Conservation (phyloP, 2,797 vertebrate species). For the Apogon talboti region DNA sequence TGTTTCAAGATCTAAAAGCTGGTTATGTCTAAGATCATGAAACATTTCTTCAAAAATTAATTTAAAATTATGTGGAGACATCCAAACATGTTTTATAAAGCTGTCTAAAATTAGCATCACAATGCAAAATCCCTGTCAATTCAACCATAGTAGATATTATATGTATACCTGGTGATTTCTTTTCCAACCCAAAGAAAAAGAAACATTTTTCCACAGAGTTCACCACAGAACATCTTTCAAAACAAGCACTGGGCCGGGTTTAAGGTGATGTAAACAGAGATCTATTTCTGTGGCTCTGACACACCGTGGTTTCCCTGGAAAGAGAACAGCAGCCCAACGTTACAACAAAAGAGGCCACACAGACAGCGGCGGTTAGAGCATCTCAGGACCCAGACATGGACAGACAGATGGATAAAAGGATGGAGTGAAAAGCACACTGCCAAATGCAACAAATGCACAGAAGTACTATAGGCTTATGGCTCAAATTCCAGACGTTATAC, state of each 20-base stretch:
- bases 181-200: conserved; percentile 71
- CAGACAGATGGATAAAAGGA: conserved; percentile 49
- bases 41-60: conserved; percentile 15
- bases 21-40: conserved; percentile 19
- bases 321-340: conserved; percentile 75
- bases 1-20: conserved; percentile 17
- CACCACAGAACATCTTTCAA: conserved; percentile 82
- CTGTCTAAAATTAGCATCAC: conserved; percentile 37
- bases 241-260: conserved; percentile 77
- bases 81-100: conserved; percentile 18
- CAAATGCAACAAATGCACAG: conserved; percentile 37
- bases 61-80: conserved; percentile 15
- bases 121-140: conserved; percentile 35
- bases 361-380: conserved; percentile 75
- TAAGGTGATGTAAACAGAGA: conserved; percentile 83
- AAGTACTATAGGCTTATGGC: conserved; percentile 27
- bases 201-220: conserved; percentile 74
- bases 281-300: conserved; percentile 84
- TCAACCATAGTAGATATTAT: conserved; percentile 50
- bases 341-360: conserved; percentile 85
- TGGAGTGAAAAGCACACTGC: conserved; percentile 30
- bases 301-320: conserved; percentile 83
- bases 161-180: conserved; percentile 73
- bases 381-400: conserved; percentile 68
- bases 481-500: conserved; percentile 3